Conservation (phyloP, 1,140 invertebrate genomes). For the Penaeus japonicus region DNA sequence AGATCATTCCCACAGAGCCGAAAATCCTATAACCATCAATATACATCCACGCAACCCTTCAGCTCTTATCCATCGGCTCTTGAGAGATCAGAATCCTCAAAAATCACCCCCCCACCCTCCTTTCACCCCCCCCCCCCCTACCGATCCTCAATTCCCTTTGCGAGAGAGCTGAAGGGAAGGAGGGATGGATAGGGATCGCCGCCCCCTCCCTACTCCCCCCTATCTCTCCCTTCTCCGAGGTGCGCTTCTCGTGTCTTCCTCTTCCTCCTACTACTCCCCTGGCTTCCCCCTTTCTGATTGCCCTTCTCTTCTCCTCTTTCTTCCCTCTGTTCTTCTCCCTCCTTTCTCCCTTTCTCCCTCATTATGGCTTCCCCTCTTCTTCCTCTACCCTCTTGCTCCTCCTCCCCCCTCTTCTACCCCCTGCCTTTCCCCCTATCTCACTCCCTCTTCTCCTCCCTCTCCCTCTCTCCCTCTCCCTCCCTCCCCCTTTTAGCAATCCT, state of each 20-base stretch:
- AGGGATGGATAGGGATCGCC: background rate
- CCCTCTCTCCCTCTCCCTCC: background rate
- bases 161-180: background rate
- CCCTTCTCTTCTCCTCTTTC: background rate
- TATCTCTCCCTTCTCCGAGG: no score
- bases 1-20: no score
- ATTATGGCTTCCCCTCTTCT: background rate
- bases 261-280: no score
- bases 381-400: background rate
- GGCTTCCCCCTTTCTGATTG: background rate
- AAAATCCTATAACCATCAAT: no score
- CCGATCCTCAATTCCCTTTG: no score
- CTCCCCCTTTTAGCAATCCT: background rate
- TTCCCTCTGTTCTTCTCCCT: background rate
- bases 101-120: no score
- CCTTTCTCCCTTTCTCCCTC: background rate
- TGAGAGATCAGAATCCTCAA: no score
- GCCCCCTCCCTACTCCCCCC: no score
- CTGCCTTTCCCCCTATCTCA: background rate
- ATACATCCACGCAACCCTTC: no score
- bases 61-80: no score
- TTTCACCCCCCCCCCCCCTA: no score
- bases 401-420: background rate
- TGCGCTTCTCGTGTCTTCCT: no score
- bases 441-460: background rate